Evolutionary conservation across 2,797 vertebrate genomes (phyloP).

Genomic region (Lacerta viridis): DNA sequence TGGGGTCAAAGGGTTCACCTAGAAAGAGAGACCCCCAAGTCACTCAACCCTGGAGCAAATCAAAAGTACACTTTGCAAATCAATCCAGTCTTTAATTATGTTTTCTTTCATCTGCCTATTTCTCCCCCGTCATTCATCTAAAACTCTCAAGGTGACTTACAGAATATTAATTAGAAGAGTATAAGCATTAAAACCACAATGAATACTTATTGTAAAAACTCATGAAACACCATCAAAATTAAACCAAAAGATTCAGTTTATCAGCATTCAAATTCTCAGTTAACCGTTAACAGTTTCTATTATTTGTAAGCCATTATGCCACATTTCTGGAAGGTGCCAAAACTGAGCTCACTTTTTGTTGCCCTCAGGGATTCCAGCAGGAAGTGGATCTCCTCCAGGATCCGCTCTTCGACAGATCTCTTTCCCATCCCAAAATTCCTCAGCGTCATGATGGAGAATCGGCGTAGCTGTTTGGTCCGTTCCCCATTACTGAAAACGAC

Average conservation of each 20-base stretch:
- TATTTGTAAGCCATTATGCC: too few relatives aligned
- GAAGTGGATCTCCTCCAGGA: conserved; percentile 64
- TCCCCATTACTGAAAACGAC: conserved; percentile 46
- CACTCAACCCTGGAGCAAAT: not conserved
- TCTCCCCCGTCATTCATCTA: too few relatives aligned
- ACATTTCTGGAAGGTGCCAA: not conserved
- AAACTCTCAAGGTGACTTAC: not conserved
- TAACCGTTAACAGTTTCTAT: not conserved
- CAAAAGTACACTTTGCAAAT: not conserved
- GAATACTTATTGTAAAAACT: too few relatives aligned
- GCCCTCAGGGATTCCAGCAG: conserved; percentile 45
- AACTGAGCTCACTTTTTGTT: conserved; percentile 22
- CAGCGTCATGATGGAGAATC: conserved; percentile 66
- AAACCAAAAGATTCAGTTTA: too few relatives aligned
- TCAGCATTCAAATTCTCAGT: too few relatives aligned
- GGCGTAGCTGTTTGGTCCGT: conserved; percentile 45
- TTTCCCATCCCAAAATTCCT: conserved; percentile 67
- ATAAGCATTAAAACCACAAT: too few relatives aligned
- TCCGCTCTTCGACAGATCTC: conserved; percentile 60
- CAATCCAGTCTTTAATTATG: too few relatives aligned
- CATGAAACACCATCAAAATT: too few relatives aligned
- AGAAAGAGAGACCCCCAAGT: not conserved
- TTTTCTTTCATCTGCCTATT: too few relatives aligned
- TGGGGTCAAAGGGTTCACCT: conserved; percentile 59
- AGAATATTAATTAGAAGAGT: too few relatives aligned